Evolutionary conservation across 2,888 invertebrate genomes (phyloP).

Genomic region (Rhabditoides inermis): DNA sequence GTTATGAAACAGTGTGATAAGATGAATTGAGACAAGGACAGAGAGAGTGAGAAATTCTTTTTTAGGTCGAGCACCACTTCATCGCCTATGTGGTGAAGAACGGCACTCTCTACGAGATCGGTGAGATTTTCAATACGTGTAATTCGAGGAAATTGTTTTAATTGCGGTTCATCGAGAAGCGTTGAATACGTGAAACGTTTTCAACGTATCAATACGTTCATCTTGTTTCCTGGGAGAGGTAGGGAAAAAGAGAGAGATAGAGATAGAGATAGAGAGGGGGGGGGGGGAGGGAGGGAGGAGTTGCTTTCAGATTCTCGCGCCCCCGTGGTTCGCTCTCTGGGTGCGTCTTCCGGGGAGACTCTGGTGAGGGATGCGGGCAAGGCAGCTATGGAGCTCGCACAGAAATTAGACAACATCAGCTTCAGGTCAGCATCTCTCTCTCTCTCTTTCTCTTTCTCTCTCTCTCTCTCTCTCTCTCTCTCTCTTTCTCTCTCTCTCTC

Average conservation of each 20-base stretch:
- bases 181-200: background rate
- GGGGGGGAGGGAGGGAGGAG: too few species aligned
- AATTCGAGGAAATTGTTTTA: background rate
- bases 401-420: constrained; percentile 29
- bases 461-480: background rate
- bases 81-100: constrained; percentile 38
- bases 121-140: constrained; percentile 13
- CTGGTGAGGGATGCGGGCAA: constrained; percentile 40
- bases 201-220: background rate
- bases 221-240: background rate
- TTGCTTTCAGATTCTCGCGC: constrained; percentile 42
- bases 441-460: background rate
- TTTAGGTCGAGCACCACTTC: constrained; percentile 49
- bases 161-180: background rate
- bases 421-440: constrained; percentile 13
- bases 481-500: background rate
- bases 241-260: background rate
- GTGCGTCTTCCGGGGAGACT: constrained; percentile 31
- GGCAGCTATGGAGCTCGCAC: constrained; percentile 36
- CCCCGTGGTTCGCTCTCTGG: constrained; percentile 37
- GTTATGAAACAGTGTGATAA: constrained; percentile 4
- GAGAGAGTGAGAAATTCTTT: too few species aligned
- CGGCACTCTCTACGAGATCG: constrained; percentile 42
- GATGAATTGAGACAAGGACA: too few species aligned
- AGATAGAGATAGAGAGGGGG: too few species aligned